These are phyloP conservation scores for Xestia rhomboidea DNA, from an alignment of 2,888 invertebrate species.

Conservation along the genomic window DNA sequence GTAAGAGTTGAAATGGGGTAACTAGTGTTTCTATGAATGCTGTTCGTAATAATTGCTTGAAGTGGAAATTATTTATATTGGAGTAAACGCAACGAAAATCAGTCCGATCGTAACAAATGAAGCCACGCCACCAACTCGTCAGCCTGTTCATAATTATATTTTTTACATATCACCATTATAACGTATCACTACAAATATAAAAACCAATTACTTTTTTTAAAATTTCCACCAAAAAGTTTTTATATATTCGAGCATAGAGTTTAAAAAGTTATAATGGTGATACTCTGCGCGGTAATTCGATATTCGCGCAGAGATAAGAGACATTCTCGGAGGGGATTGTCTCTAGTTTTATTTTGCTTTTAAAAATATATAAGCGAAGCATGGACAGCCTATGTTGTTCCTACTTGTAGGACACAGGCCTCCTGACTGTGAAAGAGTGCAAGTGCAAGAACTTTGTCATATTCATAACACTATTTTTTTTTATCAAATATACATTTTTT, in stretches of 20 bases:
- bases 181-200: conserved; percentile 1
- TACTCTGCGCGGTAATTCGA: conserved; percentile 43
- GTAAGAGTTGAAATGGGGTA: not conserved
- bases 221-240: too few relatives aligned
- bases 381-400: not conserved
- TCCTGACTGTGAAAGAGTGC: not conserved
- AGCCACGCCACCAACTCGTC: conserved; percentile 25
- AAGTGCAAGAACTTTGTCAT: not conserved
- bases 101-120: not conserved
- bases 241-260: not conserved
- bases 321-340: conserved; percentile 69
- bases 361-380: not conserved
- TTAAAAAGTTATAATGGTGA: conserved; percentile 52
- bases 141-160: conserved; percentile 37
- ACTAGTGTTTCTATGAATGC: not conserved
- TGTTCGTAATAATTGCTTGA: not conserved
- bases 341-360: conserved; percentile 34
- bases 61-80: not conserved
- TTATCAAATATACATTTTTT: not conserved
- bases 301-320: conserved; percentile 53
- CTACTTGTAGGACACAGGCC: not conserved
- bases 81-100: not conserved
- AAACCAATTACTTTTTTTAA: not conserved
- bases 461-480: not conserved
- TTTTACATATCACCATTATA: conserved; percentile 56